phyloP scores from a whole-genome alignment of 1,140 invertebrate species.

The Saccostrea cuccullata region DNA sequence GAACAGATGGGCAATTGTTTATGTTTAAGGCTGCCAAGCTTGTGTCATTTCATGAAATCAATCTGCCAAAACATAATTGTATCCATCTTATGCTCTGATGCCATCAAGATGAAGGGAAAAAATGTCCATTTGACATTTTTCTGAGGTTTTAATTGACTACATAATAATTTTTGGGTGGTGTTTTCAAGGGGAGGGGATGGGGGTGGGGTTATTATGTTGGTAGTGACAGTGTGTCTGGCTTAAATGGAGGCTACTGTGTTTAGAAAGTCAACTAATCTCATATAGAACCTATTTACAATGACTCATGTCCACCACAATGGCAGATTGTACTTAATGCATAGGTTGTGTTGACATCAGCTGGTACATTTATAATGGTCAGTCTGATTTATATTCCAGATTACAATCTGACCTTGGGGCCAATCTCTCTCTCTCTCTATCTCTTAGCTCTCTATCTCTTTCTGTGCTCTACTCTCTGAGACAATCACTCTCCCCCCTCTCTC shows the following conservation, averaged over 20 bases:
- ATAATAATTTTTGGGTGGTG: not conserved
- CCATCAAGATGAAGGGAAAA: not conserved
- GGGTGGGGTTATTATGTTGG: not conserved
- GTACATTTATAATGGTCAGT: not conserved
- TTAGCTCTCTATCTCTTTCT: not conserved
- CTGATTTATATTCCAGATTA: not conserved
- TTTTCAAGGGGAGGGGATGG: not conserved
- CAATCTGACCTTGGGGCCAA: too few species aligned
- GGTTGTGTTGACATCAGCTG: not conserved
- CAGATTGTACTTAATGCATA: not conserved
- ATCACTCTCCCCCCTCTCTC: too few species aligned
- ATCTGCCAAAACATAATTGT: slow-evolving; percentile 14
- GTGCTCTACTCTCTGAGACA: too few species aligned
- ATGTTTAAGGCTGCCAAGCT: not conserved
- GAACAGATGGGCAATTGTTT: slow-evolving; percentile 26
- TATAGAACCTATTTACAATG: too few species aligned
- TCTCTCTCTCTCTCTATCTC: not conserved
- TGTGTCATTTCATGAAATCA: slow-evolving; percentile 17
- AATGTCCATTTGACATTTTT: not conserved
- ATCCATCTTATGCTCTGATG: not conserved
- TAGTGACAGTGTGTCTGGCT: not conserved
- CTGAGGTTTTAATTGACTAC: not conserved
- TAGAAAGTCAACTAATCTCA: too few species aligned
- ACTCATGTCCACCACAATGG: too few species aligned
- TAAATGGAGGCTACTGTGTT: not conserved